These are phyloP conservation scores for Bombyx mandarina DNA, from an alignment of 1,140 invertebrate genomes.

Conservation along the genomic window DNA sequence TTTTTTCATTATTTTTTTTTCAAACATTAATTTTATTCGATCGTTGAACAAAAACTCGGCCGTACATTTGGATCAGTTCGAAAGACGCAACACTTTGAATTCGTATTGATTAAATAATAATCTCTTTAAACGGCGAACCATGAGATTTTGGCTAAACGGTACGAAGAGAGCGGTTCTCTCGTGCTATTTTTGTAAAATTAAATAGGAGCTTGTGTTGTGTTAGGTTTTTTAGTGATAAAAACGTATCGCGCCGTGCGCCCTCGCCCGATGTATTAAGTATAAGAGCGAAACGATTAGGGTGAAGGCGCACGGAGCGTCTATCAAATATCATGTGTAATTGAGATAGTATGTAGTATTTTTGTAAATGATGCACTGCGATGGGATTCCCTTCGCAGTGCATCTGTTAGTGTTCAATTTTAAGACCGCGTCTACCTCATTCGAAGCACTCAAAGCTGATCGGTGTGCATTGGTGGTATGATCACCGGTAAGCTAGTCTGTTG, in stretches of 20 bases:
- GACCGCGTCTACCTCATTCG: slow-evolving; percentile 60
- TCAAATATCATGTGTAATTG: slow-evolving; percentile 33
- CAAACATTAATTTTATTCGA: too few species aligned
- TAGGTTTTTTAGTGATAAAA: slow-evolving; percentile 44
- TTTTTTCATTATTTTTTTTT: too few species aligned
- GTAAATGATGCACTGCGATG: slow-evolving; percentile 25
- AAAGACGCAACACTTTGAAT: slow-evolving; percentile 42
- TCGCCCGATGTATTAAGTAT: not conserved
- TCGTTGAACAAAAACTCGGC: too few species aligned
- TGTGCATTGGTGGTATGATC: slow-evolving; percentile 55
- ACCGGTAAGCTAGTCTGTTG: slow-evolving; percentile 62
- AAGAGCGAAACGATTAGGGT: slow-evolving; percentile 2
- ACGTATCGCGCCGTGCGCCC: slow-evolving; percentile 23
- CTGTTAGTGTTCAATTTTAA: slow-evolving; percentile 43
- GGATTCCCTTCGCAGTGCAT: slow-evolving; percentile 12
- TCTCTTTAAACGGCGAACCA: slow-evolving; percentile 16
- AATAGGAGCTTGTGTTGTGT: slow-evolving; percentile 64
- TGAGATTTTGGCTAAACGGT: slow-evolving; percentile 53
- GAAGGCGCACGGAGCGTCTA: slow-evolving; percentile 29
- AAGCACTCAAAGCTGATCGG: slow-evolving; percentile 60
- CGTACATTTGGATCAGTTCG: too few species aligned
- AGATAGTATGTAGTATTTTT: slow-evolving; percentile 44
- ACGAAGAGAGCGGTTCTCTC: slow-evolving; percentile 47
- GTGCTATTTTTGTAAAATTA: slow-evolving; percentile 64
- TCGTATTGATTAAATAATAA: slow-evolving; percentile 36